Conservation (phyloP, 2,888 invertebrate species). For the Mechanitis mazaeus region DNA sequence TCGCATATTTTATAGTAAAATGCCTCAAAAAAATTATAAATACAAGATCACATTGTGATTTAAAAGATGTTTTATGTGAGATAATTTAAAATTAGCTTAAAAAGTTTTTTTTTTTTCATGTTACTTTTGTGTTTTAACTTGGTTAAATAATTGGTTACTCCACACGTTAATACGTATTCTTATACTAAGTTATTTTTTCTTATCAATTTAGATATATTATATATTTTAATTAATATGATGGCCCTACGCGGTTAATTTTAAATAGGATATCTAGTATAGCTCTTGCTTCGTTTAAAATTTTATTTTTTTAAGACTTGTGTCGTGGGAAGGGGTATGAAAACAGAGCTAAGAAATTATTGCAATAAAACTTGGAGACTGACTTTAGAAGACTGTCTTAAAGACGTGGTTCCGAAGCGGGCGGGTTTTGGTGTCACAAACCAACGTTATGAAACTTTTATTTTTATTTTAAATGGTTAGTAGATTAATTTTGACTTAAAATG, state of each 20-base stretch:
- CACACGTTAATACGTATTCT: slow-evolving; percentile 55
- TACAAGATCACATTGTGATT: slow-evolving; percentile 70
- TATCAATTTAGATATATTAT: slow-evolving; percentile 54
- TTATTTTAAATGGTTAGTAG: slow-evolving; percentile 49
- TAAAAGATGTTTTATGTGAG: slow-evolving; percentile 71
- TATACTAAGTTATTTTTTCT: slow-evolving; percentile 59
- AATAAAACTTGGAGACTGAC: slow-evolving; percentile 75
- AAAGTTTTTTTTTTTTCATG: slow-evolving; percentile 75
- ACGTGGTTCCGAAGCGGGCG: slow-evolving; percentile 43
- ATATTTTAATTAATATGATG: slow-evolving; percentile 32
- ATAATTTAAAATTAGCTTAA: slow-evolving; percentile 67
- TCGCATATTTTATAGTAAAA: slow-evolving; percentile 37
- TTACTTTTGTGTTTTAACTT: slow-evolving; percentile 66
- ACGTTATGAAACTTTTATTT: slow-evolving; percentile 27
- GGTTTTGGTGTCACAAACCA: slow-evolving; percentile 28
- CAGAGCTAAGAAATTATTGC: slow-evolving; percentile 67
- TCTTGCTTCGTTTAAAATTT: slow-evolving; percentile 42
- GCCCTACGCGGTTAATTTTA: slow-evolving; percentile 19
- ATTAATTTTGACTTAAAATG: slow-evolving; percentile 27
- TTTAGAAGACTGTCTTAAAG: slow-evolving; percentile 75
- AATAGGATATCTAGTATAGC: slow-evolving; percentile 37
- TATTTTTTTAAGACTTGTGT: slow-evolving; percentile 45
- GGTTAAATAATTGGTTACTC: slow-evolving; percentile 51
- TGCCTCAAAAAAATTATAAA: slow-evolving; percentile 52
- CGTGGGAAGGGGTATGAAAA: slow-evolving; percentile 48